Conservation (phyloP, 1,140 invertebrate species). For the Ladona fulva region DNA sequence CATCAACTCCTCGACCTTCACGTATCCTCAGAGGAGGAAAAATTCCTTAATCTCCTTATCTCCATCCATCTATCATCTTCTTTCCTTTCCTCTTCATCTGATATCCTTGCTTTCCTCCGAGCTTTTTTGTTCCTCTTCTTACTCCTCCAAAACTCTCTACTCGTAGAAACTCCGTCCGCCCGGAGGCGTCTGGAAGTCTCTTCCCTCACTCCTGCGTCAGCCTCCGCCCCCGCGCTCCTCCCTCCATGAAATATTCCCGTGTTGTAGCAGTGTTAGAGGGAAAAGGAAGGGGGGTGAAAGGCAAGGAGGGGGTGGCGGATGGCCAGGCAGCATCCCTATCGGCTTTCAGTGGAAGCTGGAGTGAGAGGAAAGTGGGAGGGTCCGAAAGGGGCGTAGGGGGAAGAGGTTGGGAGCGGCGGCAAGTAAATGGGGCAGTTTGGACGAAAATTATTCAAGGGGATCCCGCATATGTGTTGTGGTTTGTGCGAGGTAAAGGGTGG, state of each 20-base stretch:
- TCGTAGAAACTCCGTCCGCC: neutral
- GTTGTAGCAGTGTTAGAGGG: neutral
- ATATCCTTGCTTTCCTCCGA: neutral
- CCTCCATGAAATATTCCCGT: constrained; percentile 3
- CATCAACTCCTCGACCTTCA: too few relatives aligned
- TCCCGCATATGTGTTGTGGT: neutral
- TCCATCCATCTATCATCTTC: neutral
- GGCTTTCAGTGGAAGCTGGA: neutral
- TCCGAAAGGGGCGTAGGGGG: neutral
- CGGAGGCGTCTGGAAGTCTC: neutral
- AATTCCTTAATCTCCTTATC: neutral
- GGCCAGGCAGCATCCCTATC: neutral
- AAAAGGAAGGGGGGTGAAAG: neutral
- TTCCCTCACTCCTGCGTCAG: neutral
- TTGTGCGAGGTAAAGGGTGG: neutral
- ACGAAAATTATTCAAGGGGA: constrained; percentile 9
- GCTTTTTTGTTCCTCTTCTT: neutral
- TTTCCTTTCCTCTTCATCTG: neutral
- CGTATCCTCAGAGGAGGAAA: too few relatives aligned
- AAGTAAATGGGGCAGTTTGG: neutral
- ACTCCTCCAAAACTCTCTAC: neutral
- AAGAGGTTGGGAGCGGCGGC: too few relatives aligned
- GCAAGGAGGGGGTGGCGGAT: neutral
- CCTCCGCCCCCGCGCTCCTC: neutral
- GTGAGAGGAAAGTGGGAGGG: neutral